Conservation (phyloP, 2,797 vertebrate species). For the Leptodactylus fallax region DNA sequence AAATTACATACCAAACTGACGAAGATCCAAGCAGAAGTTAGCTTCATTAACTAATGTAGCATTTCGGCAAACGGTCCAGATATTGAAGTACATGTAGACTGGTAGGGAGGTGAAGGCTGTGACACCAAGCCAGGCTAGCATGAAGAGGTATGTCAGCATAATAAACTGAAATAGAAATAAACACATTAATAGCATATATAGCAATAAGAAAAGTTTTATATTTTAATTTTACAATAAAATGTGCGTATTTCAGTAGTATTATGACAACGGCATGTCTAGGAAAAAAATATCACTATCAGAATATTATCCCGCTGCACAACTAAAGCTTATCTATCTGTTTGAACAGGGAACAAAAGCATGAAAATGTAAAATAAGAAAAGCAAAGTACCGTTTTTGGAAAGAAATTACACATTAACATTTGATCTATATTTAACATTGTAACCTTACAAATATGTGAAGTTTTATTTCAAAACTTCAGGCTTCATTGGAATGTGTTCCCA, state of each 20-base stretch:
- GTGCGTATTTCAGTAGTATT: neutral
- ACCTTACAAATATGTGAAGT: neutral
- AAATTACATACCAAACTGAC: constrained; percentile 89
- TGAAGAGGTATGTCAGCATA: constrained; percentile 99
- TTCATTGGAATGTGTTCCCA: neutral
- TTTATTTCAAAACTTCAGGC: neutral
- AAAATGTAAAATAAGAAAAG: too few relatives aligned
- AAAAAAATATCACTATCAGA: too few relatives aligned
- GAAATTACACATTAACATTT: neutral
- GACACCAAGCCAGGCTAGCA: constrained; percentile 97
- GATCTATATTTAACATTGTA: neutral
- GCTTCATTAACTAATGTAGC: constrained; percentile 85
- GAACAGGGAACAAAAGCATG: too few relatives aligned
- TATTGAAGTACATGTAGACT: constrained; percentile 98
- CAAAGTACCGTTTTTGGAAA: neutral
- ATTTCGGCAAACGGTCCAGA: constrained; percentile 98
- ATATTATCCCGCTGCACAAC: too few relatives aligned
- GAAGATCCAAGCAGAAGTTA: constrained; percentile 92
- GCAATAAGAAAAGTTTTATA: neutral
- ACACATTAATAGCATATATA: neutral
- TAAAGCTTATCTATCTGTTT: too few relatives aligned
- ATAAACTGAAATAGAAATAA: constrained; percentile 84
- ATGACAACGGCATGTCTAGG: neutral
- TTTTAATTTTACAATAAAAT: neutral
- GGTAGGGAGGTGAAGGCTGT: constrained; percentile 96